Evolutionary conservation across 2,113 vertebrate genomes (phyloP).

Genomic region (Mixornis gularis): DNA sequence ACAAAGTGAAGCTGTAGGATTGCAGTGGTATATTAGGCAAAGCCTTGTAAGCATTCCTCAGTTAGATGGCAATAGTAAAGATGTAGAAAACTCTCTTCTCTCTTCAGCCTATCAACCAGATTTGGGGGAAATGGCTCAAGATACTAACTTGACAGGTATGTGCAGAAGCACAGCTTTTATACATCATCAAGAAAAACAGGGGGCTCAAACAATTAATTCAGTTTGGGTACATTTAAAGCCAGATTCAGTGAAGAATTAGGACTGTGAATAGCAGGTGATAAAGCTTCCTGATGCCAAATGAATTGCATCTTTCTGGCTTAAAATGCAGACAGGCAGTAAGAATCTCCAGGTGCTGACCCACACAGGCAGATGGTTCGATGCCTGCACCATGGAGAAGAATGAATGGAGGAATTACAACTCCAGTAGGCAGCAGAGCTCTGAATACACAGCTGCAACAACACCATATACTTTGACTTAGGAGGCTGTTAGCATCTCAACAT

Average conservation of each 20-base stretch:
- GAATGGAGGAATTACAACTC: accelerated
- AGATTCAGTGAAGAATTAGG: not conserved
- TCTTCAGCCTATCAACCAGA: not conserved
- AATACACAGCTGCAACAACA: not conserved
- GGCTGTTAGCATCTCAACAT: not conserved
- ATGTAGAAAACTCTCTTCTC: not conserved
- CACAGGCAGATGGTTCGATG: accelerated
- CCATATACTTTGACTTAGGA: accelerated
- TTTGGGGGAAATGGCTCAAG: not conserved
- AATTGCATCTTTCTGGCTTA: not conserved
- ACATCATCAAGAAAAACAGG: not conserved
- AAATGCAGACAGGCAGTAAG: not conserved
- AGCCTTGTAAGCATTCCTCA: not conserved
- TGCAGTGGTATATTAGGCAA: not conserved
- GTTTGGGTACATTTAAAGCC: not conserved
- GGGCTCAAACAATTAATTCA: not conserved
- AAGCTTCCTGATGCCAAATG: not conserved
- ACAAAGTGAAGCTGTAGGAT: not conserved
- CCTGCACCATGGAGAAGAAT: not conserved
- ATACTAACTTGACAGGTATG: not conserved
- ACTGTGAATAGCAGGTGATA: not conserved
- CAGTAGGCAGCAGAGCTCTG: not conserved
- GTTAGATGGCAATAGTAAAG: not conserved
- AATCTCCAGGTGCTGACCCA: not conserved
- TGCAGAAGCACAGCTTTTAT: not conserved